Evolutionary conservation across 2,797 vertebrate genomes (phyloP), one percentile per base, ranked within the genome.

Genomic region (Hipposideros larvatus): DNA sequence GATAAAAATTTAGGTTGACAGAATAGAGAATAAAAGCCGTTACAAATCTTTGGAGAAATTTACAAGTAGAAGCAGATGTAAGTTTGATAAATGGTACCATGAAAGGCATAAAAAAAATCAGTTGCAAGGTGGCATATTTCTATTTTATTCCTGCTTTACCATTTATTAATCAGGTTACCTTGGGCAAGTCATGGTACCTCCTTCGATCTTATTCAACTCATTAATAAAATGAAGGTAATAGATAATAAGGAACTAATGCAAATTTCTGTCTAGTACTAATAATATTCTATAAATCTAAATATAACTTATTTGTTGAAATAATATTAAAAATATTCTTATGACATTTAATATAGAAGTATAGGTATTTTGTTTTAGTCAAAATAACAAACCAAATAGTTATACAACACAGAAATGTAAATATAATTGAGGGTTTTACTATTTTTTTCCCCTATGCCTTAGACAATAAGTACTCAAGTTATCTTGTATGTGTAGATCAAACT

Each of bases 231-330:
- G 48, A 91, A 94, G 34, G 66, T 37, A 82, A 66, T 14, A 37
- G 9, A 34, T 53, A 94, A 70, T 26, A 87, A 87, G 59, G 43
- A 82, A 78, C 53, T 63, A 83, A 63, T 80, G 43, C 2, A 78
- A 63, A 63, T 91, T 82, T 79, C 37, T 73, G 28, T 22, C 10
- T 51, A 75, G 28, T n/a, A 87, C 11, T 83, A 91, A 85, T 83
- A 91, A 91, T 31, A 86, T 7, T 82, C n/a, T 90, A 4, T 87
- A 91, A 87, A 90, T 51, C 19, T 68, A 75, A 91, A 80, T 55
- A 8, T 78, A 93, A 71, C 43, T 73, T 80, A 78, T 68, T 93
- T 70, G 18, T 37, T 82, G 57, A 91, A 93, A 95, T 43, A 86
- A 88, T 84, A 51, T 74, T 48, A 91, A 91, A 91, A 79, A 51